Evolutionary conservation across 1,140 invertebrate genomes (phyloP).

Genomic region (Microplitis mediator): DNA sequence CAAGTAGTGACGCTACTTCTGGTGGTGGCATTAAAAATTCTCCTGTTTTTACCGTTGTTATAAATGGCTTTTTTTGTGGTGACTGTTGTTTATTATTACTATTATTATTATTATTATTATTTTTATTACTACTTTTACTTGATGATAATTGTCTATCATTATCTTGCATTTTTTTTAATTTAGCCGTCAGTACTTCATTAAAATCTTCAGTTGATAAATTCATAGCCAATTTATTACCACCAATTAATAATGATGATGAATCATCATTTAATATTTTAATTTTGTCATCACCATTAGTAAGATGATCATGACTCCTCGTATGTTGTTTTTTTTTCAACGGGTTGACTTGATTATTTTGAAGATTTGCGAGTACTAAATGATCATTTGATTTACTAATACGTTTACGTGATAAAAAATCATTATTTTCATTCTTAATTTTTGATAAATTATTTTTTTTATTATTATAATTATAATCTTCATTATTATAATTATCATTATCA

Average conservation of each 20-base stretch:
- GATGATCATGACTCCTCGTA: slow-evolving; percentile 58
- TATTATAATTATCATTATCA: slow-evolving; percentile 34
- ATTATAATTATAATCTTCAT: slow-evolving; percentile 33
- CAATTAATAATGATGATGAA: slow-evolving; percentile 8
- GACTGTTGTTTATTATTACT: slow-evolving; percentile 27
- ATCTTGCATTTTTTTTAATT: slow-evolving; percentile 68
- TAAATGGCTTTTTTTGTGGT: slow-evolving; percentile 64
- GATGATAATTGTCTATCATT: slow-evolving; percentile 60
- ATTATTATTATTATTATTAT: slow-evolving; percentile 17
- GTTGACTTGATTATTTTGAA: slow-evolving; percentile 50
- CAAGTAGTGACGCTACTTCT: slow-evolving; percentile 70
- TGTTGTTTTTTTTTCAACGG: slow-evolving; percentile 47
- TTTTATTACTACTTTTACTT: slow-evolving; percentile 25
- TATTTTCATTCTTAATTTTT: slow-evolving; percentile 39
- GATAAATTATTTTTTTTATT: slow-evolving; percentile 34
- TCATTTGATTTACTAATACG: slow-evolving; percentile 54
- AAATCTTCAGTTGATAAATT: slow-evolving; percentile 62
- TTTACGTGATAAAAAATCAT: slow-evolving; percentile 39
- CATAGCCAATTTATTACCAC: slow-evolving; percentile 35
- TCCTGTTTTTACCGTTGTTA: slow-evolving; percentile 79
- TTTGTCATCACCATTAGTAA: slow-evolving; percentile 35
- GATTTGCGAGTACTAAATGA: slow-evolving; percentile 45
- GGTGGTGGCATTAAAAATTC: slow-evolving; percentile 79
- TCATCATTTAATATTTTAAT: slow-evolving; percentile 27
- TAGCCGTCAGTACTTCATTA: slow-evolving; percentile 69